Evolutionary conservation across 1,140 invertebrate genomes (phyloP).

Genomic region (Bombus impatiens): DNA sequence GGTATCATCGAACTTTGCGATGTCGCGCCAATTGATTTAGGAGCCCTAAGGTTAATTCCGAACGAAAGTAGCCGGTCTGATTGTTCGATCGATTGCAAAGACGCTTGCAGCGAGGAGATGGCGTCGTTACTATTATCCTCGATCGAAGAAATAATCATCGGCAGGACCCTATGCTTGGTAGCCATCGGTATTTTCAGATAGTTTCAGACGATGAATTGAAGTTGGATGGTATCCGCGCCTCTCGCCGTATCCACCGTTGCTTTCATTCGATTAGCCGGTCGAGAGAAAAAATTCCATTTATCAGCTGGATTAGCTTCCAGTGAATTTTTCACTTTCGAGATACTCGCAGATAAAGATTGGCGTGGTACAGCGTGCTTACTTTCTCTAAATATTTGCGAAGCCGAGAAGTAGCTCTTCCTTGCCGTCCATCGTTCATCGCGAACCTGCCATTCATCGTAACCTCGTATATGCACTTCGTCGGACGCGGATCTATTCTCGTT

Average conservation of each 20-base stretch:
- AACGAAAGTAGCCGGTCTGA: no score
- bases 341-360: slow-evolving; percentile 43
- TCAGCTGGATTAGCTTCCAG: background rate
- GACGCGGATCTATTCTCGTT: background rate
- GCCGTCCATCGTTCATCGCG: background rate
- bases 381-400: slow-evolving; percentile 35
- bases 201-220: no score
- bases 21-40: no score
- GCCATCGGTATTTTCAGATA: background rate
- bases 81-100: no score
- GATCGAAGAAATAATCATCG: no score
- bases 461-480: background rate
- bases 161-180: background rate
- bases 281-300: slow-evolving; percentile 20
- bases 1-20: no score
- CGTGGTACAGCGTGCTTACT: slow-evolving; percentile 27
- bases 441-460: slow-evolving; percentile 29
- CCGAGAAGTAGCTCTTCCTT: background rate
- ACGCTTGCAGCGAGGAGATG: no score
- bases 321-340: slow-evolving; percentile 22
- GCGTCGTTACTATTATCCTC: no score
- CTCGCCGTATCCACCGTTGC: background rate
- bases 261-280: slow-evolving; percentile 13
- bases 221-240: no score
- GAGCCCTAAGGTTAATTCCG: no score